Evolutionary conservation across 2,113 vertebrate species (phyloP), one percentile per base, ranked within the genome.

Genomic region (Brienomyrus brachyistius): DNA sequence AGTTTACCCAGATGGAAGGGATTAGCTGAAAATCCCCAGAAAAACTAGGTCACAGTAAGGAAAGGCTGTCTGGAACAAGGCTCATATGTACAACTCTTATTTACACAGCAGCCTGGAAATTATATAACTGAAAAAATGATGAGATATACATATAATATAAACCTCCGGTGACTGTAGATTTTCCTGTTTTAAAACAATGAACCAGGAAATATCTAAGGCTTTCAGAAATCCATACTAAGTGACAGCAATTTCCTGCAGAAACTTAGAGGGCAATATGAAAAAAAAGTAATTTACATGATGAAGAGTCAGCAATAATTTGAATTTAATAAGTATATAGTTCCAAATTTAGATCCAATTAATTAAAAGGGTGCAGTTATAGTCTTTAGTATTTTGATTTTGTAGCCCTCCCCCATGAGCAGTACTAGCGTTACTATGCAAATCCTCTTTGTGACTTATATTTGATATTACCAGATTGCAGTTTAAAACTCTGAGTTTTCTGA

Each of bases 361-460:
- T 48, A 84, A 47, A 48, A 84, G 74, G 19, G 82, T 48, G 45
- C 19, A 23, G 45, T 48, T 47, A 86, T 47, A 86, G 85, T 86
- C n/a, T 48, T 35, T 15, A 50, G n/a, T 50, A 48, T 52, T 52
- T 31, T 52, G n/a, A 52, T 52, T n/a, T 8, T 52, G 85, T 86
- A n/a, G 27, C 10, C 35, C 50, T 45, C 17, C 19, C 45, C 17
- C 31, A 77, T 31, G 66, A 31, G 35, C 52, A 88, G 40, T 35
- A 13, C 15, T 15, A 13, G 70, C 84, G 51, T 54, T 23, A 40
- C 52, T 82, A 19, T 54, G 52, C 51, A 84, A 84, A 82, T 89
- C 88, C 88, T 83, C 88, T 56, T 52, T 50, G 13, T 86, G 50
- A 52, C 85, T 52, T 86, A 52, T 77, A 83, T 52, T 83, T 17